Percentiles rank a stretch among this genome's conserved stretches.
These are phyloP conservation scores for Apogon talboti DNA, from an alignment of 2,797 vertebrate genomes.

Conservation along the genomic window DNA sequence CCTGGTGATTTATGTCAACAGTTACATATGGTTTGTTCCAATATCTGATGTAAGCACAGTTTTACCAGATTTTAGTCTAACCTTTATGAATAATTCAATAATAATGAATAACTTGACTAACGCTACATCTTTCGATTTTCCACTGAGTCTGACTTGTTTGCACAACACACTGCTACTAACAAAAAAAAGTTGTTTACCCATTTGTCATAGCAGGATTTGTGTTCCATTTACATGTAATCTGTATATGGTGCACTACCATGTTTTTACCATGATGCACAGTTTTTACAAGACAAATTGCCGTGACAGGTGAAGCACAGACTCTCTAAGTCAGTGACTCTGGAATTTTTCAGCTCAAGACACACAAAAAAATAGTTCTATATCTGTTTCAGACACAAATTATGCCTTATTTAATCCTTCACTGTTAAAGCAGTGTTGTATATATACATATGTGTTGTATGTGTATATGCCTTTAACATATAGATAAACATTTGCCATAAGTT, in stretches of 20 bases:
- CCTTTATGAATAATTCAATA: neutral
- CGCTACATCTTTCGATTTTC: neutral
- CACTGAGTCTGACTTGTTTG: too few relatives aligned
- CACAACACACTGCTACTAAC: neutral
- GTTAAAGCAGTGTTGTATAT: neutral
- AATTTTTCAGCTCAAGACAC: neutral
- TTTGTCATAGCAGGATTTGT: slow-evolving; percentile 34
- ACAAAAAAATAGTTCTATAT: neutral
- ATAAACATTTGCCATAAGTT: too few relatives aligned
- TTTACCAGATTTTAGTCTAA: neutral
- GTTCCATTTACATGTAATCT: slow-evolving; percentile 29
- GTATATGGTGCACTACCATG: neutral
- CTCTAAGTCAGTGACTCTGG: too few relatives aligned
- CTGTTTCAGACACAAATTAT: neutral
- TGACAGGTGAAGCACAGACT: neutral
- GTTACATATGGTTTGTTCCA: too few relatives aligned
- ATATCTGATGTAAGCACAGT: too few relatives aligned
- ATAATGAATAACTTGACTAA: too few relatives aligned
- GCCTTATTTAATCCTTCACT: neutral
- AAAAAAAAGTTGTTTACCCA: neutral
- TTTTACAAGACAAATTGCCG: slow-evolving; percentile 56
- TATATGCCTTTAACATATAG: too few relatives aligned
- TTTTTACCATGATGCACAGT: neutral
- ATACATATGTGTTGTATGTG: too few relatives aligned
- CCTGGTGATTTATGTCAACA: too few relatives aligned